phyloP scores from a whole-genome alignment of 2,888 invertebrate species.

The Apeira syringaria region DNA sequence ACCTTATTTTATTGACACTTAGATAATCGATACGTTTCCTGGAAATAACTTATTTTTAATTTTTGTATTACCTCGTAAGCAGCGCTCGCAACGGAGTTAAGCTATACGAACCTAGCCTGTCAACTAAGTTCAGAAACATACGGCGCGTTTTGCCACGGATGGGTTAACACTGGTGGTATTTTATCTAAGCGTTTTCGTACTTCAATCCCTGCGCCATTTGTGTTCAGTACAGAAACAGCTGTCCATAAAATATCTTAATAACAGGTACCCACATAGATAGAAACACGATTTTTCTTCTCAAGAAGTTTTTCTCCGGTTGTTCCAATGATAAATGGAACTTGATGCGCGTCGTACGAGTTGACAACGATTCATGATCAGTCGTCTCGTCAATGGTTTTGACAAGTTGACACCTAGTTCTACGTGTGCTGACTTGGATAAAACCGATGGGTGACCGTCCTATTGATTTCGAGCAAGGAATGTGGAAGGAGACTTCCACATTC shows the following conservation, averaged over 20 bases:
- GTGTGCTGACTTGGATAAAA: conserved; percentile 15
- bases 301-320: conserved; percentile 23
- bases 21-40: no score
- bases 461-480: conserved; percentile 1
- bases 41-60: no score
- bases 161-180: no score
- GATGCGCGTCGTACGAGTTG: conserved; percentile 18
- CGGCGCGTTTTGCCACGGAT: no score
- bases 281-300: conserved; percentile 23
- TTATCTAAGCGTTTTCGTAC: no score
- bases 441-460: conserved; percentile 15
- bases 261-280: conserved; percentile 1
- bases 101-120: no score
- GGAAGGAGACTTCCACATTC: no score
- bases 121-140: no score
- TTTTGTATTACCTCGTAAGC: no score
- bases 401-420: conserved; percentile 25
- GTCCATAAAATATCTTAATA: conserved; percentile 26
- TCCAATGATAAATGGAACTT: conserved; percentile 25
- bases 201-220: conserved; percentile 19
- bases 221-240: conserved; percentile 27
- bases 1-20: no score
- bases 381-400: conserved; percentile 23
- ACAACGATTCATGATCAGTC: conserved; percentile 18
- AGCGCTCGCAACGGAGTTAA: no score